Evolutionary conservation across 2,888 invertebrate genomes (phyloP).

Genomic region (Prosapia bicincta): DNA sequence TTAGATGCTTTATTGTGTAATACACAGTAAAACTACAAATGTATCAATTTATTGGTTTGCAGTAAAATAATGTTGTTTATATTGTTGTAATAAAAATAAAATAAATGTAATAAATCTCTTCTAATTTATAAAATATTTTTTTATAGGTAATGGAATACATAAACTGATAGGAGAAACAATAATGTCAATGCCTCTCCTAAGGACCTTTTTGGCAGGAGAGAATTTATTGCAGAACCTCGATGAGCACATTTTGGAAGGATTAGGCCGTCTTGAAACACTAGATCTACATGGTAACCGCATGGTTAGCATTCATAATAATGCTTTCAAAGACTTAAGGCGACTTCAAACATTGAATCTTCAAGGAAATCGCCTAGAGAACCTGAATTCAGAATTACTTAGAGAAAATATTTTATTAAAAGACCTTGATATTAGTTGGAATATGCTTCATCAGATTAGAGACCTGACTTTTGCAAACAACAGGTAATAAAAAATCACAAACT

Average conservation of each 20-base stretch:
- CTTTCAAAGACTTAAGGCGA: conserved; percentile 37
- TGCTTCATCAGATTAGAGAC: conserved; percentile 57
- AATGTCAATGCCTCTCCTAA: conserved; percentile 62
- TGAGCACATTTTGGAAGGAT: conserved; percentile 58
- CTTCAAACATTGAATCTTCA: conserved; percentile 63
- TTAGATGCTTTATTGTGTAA: too few relatives aligned
- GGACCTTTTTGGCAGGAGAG: conserved; percentile 65
- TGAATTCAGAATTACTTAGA: conserved; percentile 65
- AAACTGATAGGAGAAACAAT: conserved; percentile 63
- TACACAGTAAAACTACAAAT: too few relatives aligned
- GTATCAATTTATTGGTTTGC: too few relatives aligned
- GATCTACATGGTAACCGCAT: conserved; percentile 74
- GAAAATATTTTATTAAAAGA: conserved; percentile 61
- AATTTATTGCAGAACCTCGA: conserved; percentile 70
- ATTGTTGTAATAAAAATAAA: too few relatives aligned
- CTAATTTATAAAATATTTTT: conserved; percentile 3
- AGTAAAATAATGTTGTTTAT: too few relatives aligned
- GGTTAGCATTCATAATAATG: conserved; percentile 57
- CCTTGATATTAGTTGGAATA: conserved; percentile 73
- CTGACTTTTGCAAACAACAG: conserved; percentile 54
- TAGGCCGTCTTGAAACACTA: conserved; percentile 65
- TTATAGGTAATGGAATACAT: conserved; percentile 63
- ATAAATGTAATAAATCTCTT: too few relatives aligned
- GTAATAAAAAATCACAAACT: too few relatives aligned
- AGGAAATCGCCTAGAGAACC: conserved; percentile 69